Base-by-base conservation (phyloP, 2,797 vertebrate genomes). In the Pitangus sulphuratus region DNA sequence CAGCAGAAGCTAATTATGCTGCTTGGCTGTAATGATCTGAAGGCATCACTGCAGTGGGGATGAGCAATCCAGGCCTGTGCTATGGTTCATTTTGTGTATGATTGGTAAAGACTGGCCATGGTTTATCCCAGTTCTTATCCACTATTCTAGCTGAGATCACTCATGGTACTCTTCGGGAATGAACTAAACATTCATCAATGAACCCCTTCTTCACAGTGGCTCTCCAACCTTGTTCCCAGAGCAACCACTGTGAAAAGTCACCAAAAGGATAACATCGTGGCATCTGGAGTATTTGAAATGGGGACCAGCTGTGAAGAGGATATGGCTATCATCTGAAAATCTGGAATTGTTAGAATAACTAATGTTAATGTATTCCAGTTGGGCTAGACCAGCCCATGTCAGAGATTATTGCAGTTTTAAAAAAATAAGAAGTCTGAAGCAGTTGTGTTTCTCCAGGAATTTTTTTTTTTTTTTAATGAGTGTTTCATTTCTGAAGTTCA, bases 401-500 rank as follows among this genome's bases (percentile, higher is more conserved):
- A 4, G 71, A 87, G 69, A 94, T 83, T 74, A 80, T 2, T 87
- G 48, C 30, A 83, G 42, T 42, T 58, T 51, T 20, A 31, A 71
- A 83, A 91, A 84, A 83, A 77, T 4, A 53, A 87, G 51, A 85
- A 64, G 51, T 66, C 50, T 76, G 51, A 56, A 85, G 57, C 78
- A 39, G 75, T 86, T 80, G 42, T 85, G 47, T 84, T 93, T 91
- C 87, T 82, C 68, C 50, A 65, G 75, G 64, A 37, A 37, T 80
- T 78, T 82, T 11, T 66, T 76, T 70, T 82, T 70, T 82, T 92
- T 95, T 92, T 64, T 2, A 62, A 84, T 4, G 65, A 79, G 53
- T 48, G 50, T 95, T 96, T 90, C 83, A 93, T 95, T 94, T 87
- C 71, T 71, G 70, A 87, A 83, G 78, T 69, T 84, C 87, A 81